phyloP scores from a whole-genome alignment of 92 coral and sea anemone species.

The Phenganax subtilis region DNA sequence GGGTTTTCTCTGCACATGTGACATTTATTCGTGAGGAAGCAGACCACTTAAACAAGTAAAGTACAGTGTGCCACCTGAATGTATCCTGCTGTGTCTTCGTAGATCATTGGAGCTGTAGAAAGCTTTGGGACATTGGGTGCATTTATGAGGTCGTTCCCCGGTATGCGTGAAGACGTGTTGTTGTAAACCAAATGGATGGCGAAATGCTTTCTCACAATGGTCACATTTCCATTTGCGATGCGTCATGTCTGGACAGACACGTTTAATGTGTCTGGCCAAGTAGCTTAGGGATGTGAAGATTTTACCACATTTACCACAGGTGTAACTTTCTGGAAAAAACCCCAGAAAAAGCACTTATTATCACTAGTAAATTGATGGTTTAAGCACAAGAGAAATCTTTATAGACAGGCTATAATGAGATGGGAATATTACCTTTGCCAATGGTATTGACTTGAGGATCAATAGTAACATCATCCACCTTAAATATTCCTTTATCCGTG shows the following conservation, averaged over 20 bases:
- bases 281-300: slow-evolving; percentile 94
- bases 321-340: slow-evolving; percentile 70
- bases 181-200: slow-evolving; percentile 98
- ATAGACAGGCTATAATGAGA: no score
- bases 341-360: neutral
- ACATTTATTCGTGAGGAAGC: neutral
- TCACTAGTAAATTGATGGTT: neutral
- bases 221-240: slow-evolving; percentile 95
- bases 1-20: no score
- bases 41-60: no score
- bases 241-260: slow-evolving; percentile 99
- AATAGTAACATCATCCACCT: slow-evolving; percentile 96
- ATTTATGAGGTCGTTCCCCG: slow-evolving; percentile 96
- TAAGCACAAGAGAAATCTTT: neutral
- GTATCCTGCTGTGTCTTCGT: slow-evolving; percentile 94
- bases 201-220: slow-evolving; percentile 91
- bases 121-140: slow-evolving; percentile 92
- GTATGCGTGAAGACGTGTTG: slow-evolving; percentile 98
- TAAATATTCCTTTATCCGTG: slow-evolving; percentile 84
- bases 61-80: slow-evolving; percentile 61
- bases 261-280: slow-evolving; percentile 92
- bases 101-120: slow-evolving; percentile 97
- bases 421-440: slow-evolving; percentile 63
- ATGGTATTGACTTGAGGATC: slow-evolving; percentile 93
- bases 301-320: slow-evolving; percentile 95